Conservation (phyloP, 2,888 invertebrate genomes). For the Scaptomyza reducta region DNA sequence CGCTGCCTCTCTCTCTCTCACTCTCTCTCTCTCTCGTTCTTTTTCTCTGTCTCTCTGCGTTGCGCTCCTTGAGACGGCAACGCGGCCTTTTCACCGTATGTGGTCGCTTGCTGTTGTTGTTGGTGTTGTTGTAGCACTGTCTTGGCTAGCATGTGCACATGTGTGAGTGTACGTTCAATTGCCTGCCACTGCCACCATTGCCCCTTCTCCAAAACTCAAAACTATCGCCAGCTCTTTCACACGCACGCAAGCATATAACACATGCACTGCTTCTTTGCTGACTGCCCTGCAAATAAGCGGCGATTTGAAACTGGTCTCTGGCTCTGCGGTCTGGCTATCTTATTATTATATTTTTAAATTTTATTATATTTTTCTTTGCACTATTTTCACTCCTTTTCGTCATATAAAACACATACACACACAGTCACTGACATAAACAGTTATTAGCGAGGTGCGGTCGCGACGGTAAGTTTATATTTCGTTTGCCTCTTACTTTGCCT, state of each 20-base stretch:
- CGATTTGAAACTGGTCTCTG: constrained; percentile 74
- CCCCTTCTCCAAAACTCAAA: constrained; percentile 55
- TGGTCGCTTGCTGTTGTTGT: constrained; percentile 66
- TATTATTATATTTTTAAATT: constrained; percentile 60
- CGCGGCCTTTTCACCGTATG: constrained; percentile 76
- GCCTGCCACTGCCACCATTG: constrained; percentile 56
- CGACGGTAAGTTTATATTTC: constrained; percentile 63
- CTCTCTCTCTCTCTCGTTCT: constrained; percentile 37
- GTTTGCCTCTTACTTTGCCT: constrained; percentile 64
- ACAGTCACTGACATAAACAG: constrained; percentile 44
- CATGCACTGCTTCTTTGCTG: constrained; percentile 50
- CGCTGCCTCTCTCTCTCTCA: constrained; percentile 31
- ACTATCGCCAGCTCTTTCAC: constrained; percentile 61
- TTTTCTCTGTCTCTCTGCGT: constrained; percentile 36
- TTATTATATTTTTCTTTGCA: constrained; percentile 55
- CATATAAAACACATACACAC: constrained; percentile 16
- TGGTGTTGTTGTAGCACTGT: constrained; percentile 49
- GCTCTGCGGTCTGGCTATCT: constrained; percentile 53
- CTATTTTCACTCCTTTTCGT: constrained; percentile 67
- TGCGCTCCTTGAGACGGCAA: constrained; percentile 65
- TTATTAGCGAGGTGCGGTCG: constrained; percentile 69
- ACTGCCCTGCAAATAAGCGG: constrained; percentile 76
- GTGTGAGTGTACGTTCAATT: constrained; percentile 56
- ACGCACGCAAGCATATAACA: constrained; percentile 38
- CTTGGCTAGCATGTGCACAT: constrained; percentile 62